phyloP scores from a whole-genome alignment of 2,113 vertebrate species.

The Stegastes partitus region DNA sequence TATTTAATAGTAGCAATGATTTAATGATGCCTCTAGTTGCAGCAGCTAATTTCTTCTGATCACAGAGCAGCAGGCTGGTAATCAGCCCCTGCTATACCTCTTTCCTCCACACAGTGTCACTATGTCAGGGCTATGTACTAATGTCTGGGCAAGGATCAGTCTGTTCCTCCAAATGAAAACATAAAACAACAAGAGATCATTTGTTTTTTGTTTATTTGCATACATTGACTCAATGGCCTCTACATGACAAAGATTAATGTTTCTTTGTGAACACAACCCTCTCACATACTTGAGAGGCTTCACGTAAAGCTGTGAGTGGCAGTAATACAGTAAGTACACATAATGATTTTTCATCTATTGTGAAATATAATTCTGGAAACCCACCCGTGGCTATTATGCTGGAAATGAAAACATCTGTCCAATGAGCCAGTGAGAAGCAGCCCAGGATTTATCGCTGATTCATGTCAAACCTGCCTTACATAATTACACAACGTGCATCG shows the following conservation, averaged over 20 bases:
- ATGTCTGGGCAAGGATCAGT: not conserved
- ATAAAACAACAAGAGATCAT: not conserved
- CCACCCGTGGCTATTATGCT: not conserved
- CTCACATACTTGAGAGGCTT: not conserved
- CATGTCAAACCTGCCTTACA: not conserved
- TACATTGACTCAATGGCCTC: not conserved
- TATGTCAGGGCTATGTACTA: slow-evolving; percentile 28
- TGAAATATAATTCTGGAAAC: not conserved
- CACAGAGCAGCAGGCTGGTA: not conserved
- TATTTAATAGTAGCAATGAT: not conserved
- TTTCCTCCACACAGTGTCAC: slow-evolving; percentile 69
- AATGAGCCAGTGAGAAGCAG: not conserved
- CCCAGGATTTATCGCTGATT: not conserved
- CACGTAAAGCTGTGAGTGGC: not conserved
- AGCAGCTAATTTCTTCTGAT: not conserved
- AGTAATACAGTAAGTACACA: not conserved
- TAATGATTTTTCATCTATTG: not conserved
- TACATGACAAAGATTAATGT: not conserved
- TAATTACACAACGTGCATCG: not conserved
- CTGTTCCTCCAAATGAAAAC: not conserved
- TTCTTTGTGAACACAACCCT: not conserved
- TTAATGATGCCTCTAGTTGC: not conserved
- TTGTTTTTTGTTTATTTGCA: slow-evolving; percentile 13
- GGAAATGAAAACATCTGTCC: not conserved
- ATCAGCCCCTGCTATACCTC: slow-evolving; percentile 30